phyloP scores from a whole-genome alignment of 92 coral and sea anemone species.

The Palythoa grandiflora region DNA sequence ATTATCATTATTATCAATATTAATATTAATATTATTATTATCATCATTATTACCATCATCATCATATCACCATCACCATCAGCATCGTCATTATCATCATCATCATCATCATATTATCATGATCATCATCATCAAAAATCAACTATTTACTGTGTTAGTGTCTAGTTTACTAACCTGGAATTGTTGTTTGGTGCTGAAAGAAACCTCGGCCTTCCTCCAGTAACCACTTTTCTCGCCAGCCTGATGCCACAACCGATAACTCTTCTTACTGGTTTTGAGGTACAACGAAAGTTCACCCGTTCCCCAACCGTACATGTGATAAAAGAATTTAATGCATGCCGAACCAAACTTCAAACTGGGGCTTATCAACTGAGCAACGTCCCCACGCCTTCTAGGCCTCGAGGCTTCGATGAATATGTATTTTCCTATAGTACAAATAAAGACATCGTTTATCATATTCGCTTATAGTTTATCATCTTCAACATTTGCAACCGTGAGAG shows the following conservation, averaged over 20 bases:
- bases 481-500: no score
- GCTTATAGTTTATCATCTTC: no score
- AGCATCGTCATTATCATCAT: no score
- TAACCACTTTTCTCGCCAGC: not conserved
- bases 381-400: conserved; percentile 1
- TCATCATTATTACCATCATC: no score
- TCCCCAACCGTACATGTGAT: conserved; percentile 30
- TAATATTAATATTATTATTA: no score
- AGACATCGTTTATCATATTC: no score
- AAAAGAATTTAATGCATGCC: conserved; percentile 14
- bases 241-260: conserved; percentile 22
- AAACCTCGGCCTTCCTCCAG: conserved; percentile 25
- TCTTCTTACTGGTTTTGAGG: conserved; percentile 30
- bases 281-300: conserved; percentile 23
- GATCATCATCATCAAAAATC: no score
- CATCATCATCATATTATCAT: no score
- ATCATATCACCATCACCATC: no score
- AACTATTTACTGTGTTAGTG: no score
- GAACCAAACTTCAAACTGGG: not conserved
- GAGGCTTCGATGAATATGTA: conserved; percentile 39
- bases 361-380: conserved; percentile 21
- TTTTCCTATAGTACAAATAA: not conserved
- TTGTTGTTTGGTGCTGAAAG: conserved; percentile 19
- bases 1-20: no score
- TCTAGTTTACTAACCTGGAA: conserved; percentile 18